Base-by-base conservation (phyloP, 2,113 vertebrate species). In the Cynoglossus semilaevis region DNA sequence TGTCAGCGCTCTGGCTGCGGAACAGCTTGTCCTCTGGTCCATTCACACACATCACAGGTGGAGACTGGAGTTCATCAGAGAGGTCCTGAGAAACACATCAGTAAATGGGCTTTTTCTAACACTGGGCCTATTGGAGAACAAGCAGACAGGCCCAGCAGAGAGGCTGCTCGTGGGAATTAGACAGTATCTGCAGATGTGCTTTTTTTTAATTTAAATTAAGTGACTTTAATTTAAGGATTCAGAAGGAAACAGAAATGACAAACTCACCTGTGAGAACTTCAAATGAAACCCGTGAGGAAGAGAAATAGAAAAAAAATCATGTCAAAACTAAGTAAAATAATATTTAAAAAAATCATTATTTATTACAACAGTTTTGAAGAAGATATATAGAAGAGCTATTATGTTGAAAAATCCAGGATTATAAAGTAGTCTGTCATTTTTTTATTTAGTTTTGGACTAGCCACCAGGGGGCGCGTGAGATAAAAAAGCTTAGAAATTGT, bases 21-120 rank as follows among this genome's bases (percentile, higher is more conserved):
- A 94, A 97, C 1, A 98, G 68, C 42, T 98, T 98, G 10, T 98
- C 96, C 22, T 98, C 96, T 0, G 96, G 95, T 5, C 96, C 96
- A 0, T 98, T 98, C 81, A 94, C 80, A n/a, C 90, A 91, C 87
- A 91, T 88, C 82, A 89, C 85, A 0, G 89, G 90, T 12, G 91
- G 91, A 59, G 91, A 91, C 89, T 92, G 91, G 40, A 90, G 83
- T 61, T 91, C 89, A 10, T 92, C 91, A 2, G 81, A 87, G 74
- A 91, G 77, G 83, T 92, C 91, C 91, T 92, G 74, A 46, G 46
- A 60, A 67, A 83, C 64, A 81, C 66, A 67, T 81, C 17, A 84
- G 75, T 80, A 77, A 78, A 84, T 61, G 72, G 48, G 76, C 79
- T 78, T 64, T 49, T 51, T 17, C 12, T 38, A 53, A 44, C 53